Evolutionary conservation across 1,140 invertebrate genomes (phyloP).

Genomic region (Heliconius congener): DNA sequence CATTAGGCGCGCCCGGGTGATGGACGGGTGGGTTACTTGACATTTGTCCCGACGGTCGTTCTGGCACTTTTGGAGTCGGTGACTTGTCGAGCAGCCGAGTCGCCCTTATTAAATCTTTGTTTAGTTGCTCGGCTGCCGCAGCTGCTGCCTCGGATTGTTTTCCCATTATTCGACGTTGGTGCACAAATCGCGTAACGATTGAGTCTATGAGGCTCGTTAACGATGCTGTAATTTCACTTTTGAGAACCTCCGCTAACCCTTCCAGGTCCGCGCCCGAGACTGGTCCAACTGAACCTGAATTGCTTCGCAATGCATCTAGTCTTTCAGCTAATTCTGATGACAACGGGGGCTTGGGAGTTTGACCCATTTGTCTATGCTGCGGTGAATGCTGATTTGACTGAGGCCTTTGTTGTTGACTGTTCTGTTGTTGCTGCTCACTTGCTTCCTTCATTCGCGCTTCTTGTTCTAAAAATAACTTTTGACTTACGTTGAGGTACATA

Average conservation of each 20-base stretch:
- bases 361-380: constrained; percentile 77
- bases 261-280: constrained; percentile 90
- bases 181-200: constrained; percentile 91
- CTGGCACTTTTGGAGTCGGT: constrained; percentile 89
- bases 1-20: constrained; percentile 71
- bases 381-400: constrained; percentile 82
- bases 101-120: constrained; percentile 90
- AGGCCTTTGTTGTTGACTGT: constrained; percentile 77
- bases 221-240: constrained; percentile 93
- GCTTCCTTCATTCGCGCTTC: constrained; percentile 88
- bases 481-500: constrained; percentile 88
- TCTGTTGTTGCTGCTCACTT: constrained; percentile 81
- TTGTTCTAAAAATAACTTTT: constrained; percentile 89
- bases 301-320: constrained; percentile 84
- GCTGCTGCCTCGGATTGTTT: constrained; percentile 89
- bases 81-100: constrained; percentile 92
- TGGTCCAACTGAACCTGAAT: constrained; percentile 82
- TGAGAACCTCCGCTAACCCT: constrained; percentile 92
- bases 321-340: constrained; percentile 84
- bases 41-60: constrained; percentile 83
- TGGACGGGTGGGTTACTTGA: constrained; percentile 83
- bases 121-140: constrained; percentile 89
- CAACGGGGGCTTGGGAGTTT: constrained; percentile 79
- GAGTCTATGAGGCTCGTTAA: constrained; percentile 93
- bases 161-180: constrained; percentile 88